Conservation (phyloP, 2,888 invertebrate genomes). For the Coelinius sp. region DNA sequence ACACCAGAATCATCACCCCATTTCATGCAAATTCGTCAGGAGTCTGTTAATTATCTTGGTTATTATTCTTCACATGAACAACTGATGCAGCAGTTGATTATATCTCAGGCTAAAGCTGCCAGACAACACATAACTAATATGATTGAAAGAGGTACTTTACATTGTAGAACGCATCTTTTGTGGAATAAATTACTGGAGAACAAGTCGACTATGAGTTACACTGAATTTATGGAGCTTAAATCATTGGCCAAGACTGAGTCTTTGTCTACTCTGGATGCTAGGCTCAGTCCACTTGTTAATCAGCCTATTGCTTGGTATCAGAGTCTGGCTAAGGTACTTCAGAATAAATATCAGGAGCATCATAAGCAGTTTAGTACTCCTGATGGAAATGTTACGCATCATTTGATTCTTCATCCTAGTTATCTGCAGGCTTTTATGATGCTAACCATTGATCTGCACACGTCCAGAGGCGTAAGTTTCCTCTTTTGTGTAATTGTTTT, state of each 20-base stretch:
- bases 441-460: constrained; percentile 75
- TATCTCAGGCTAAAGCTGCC: constrained; percentile 74
- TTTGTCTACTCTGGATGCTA: constrained; percentile 75
- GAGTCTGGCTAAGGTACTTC: constrained; percentile 75
- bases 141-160: constrained; percentile 77
- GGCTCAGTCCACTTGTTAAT: constrained; percentile 74
- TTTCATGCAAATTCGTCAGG: constrained; percentile 72
- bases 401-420: constrained; percentile 77
- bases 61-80: constrained; percentile 80
- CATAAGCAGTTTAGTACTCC: constrained; percentile 75
- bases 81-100: constrained; percentile 76
- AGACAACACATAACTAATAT: constrained; percentile 75
- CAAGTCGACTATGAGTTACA: constrained; percentile 72
- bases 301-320: constrained; percentile 79
- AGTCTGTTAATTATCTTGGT: constrained; percentile 79
- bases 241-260: constrained; percentile 75
- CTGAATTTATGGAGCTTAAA: constrained; percentile 78
- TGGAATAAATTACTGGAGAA: constrained; percentile 79
- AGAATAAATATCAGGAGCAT: constrained; percentile 75
- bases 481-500: not conserved
- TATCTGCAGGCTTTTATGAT: constrained; percentile 79
- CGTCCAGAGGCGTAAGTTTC: constrained; percentile 74
- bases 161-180: constrained; percentile 79
- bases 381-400: constrained; percentile 76
- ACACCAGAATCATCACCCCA: constrained; percentile 54